These are phyloP conservation scores for Ptilorrhoa leucosticta DNA, from an alignment of 2,113 vertebrate species.

Conservation along the genomic window DNA sequence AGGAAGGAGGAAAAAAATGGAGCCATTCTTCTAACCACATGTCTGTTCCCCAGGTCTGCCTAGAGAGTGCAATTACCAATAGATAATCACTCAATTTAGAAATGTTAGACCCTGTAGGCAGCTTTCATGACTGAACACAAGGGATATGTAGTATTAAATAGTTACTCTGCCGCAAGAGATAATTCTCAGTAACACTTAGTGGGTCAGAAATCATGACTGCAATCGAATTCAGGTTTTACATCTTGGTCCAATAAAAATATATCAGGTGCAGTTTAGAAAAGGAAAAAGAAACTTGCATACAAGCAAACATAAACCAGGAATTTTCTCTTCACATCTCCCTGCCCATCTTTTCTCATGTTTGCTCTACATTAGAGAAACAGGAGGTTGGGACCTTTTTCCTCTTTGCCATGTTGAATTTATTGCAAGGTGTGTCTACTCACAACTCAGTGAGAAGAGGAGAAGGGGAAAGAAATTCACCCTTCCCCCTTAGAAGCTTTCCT, in stretches of 20 bases:
- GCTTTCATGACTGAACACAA: background rate
- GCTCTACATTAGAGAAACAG: background rate
- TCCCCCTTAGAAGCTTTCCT: background rate
- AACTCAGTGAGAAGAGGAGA: background rate
- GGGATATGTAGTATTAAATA: background rate
- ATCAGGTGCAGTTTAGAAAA: slow-evolving; percentile 31
- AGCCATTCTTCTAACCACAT: slow-evolving; percentile 6
- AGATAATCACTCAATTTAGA: slow-evolving; percentile 38
- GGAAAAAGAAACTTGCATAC: background rate
- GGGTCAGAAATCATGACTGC: slow-evolving; percentile 29
- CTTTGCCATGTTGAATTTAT: background rate
- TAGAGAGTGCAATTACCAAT: slow-evolving; percentile 27
- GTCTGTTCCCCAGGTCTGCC: slow-evolving; percentile 17
- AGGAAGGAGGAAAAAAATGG: background rate
- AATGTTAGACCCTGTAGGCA: slow-evolving; percentile 8
- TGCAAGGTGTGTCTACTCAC: background rate
- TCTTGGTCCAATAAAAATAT: slow-evolving; percentile 12
- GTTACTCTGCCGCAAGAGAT: slow-evolving; percentile 9
- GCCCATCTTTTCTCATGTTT: background rate
- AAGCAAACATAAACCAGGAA: background rate
- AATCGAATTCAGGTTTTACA: background rate
- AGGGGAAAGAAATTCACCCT: background rate
- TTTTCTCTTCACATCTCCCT: background rate
- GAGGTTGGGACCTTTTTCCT: background rate
- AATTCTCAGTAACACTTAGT: slow-evolving; percentile 15